Conservation (phyloP, 1,140 invertebrate species). For the Zaprionus capensis region DNA sequence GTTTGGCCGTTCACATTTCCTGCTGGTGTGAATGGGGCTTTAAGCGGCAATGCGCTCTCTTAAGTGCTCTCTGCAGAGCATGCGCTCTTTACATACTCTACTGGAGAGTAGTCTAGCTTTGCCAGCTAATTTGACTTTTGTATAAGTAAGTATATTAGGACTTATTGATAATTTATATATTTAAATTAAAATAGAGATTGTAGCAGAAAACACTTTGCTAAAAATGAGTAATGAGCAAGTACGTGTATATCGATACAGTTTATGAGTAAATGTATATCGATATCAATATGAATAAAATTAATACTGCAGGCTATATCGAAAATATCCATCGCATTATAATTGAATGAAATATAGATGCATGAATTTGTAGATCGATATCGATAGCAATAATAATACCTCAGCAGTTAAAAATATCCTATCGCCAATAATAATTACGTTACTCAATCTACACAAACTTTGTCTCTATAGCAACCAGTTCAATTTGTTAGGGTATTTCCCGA, state of each 20-base stretch:
- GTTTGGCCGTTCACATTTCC: neutral
- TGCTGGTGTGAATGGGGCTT: constrained; percentile 28
- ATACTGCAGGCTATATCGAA: too few relatives aligned
- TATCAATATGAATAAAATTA: too few relatives aligned
- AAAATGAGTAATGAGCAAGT: too few relatives aligned
- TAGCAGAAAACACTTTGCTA: too few relatives aligned
- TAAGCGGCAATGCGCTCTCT: constrained; percentile 25
- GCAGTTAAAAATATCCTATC: neutral
- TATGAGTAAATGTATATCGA: too few relatives aligned
- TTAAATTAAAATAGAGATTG: too few relatives aligned
- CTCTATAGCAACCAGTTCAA: neutral
- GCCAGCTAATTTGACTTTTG: neutral
- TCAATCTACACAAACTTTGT: neutral
- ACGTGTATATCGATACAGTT: too few relatives aligned
- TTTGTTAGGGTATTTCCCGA: neutral
- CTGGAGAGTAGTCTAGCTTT: neutral
- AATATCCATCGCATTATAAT: too few relatives aligned
- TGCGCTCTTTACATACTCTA: constrained; percentile 42
- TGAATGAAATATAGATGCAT: too few relatives aligned
- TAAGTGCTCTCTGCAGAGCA: constrained; percentile 35
- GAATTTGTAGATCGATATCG: neutral
- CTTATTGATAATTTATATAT: too few relatives aligned
- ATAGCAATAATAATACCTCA: neutral
- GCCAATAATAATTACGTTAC: neutral
- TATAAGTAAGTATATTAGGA: too few relatives aligned